These are phyloP conservation scores for Campoletis sonorensis DNA, from an alignment of 1,140 invertebrate genomes.

Conservation along the genomic window DNA sequence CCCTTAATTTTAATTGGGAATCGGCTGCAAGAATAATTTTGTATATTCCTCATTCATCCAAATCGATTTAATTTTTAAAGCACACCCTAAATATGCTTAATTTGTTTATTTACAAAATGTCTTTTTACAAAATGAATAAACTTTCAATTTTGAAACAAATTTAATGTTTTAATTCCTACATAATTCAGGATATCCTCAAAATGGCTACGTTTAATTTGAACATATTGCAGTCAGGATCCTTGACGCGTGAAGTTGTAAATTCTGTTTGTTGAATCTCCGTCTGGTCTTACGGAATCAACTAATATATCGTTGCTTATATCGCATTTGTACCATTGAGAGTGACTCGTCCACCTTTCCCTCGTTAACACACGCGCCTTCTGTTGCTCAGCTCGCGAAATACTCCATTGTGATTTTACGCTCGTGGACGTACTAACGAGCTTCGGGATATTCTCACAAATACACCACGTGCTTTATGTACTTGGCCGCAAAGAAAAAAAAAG, in stretches of 20 bases:
- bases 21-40: too few species aligned
- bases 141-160: background rate
- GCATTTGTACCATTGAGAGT: conserved; percentile 19
- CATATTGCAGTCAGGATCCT: background rate
- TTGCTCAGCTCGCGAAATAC: conserved; percentile 51
- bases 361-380: conserved; percentile 52
- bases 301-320: conserved; percentile 1
- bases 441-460: conserved; percentile 42
- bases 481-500: background rate
- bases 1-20: too few species aligned
- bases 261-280: conserved; percentile 15
- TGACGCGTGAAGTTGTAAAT: conserved; percentile 28
- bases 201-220: background rate
- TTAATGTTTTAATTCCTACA: background rate
- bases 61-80: too few species aligned
- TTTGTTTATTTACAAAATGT: too few species aligned
- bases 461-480: background rate
- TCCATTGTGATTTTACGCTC: conserved; percentile 59
- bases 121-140: background rate
- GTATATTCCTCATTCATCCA: background rate
- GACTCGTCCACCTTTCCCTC: conserved; percentile 44
- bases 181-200: conserved; percentile 6
- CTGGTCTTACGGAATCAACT: conserved; percentile 23
- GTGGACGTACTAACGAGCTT: conserved; percentile 58
- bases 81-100: too few species aligned